These are phyloP conservation scores for Paracyclopina nana DNA, from an alignment of 1,140 invertebrate species.

Conservation along the genomic window DNA sequence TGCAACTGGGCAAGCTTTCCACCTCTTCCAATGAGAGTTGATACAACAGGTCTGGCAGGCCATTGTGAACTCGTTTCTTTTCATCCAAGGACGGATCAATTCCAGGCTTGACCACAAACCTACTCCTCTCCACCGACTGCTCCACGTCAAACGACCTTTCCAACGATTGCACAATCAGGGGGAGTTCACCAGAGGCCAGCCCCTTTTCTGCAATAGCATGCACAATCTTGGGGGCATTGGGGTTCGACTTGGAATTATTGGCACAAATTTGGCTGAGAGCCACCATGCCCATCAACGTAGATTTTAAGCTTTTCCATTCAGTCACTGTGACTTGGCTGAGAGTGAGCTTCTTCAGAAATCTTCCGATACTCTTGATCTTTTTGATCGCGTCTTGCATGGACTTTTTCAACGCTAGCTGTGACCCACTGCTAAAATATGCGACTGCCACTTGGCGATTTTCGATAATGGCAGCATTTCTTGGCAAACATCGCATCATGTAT, in stretches of 20 bases:
- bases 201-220: constrained; percentile 28
- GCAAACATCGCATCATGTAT: neutral
- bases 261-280: neutral
- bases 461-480: neutral
- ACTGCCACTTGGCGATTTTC: constrained; percentile 1
- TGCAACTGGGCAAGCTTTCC: constrained; percentile 36
- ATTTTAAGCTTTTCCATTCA: constrained; percentile 7
- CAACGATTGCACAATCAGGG: constrained; percentile 31
- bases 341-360: neutral
- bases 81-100: constrained; percentile 47
- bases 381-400: neutral
- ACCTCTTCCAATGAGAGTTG: constrained; percentile 44
- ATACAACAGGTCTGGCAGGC: constrained; percentile 19
- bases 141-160: constrained; percentile 44
- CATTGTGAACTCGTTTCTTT: constrained; percentile 23
- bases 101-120: constrained; percentile 42
- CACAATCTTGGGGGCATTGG: constrained; percentile 24
- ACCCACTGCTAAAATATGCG: neutral
- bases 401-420: neutral
- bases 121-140: constrained; percentile 35
- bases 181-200: too few relatives aligned
- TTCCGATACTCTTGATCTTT: neutral
- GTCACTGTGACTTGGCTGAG: neutral
- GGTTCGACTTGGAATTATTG: neutral
- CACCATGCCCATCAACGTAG: neutral